Conservation (phyloP, 2,113 vertebrate species). For the Astur gentilis region DNA sequence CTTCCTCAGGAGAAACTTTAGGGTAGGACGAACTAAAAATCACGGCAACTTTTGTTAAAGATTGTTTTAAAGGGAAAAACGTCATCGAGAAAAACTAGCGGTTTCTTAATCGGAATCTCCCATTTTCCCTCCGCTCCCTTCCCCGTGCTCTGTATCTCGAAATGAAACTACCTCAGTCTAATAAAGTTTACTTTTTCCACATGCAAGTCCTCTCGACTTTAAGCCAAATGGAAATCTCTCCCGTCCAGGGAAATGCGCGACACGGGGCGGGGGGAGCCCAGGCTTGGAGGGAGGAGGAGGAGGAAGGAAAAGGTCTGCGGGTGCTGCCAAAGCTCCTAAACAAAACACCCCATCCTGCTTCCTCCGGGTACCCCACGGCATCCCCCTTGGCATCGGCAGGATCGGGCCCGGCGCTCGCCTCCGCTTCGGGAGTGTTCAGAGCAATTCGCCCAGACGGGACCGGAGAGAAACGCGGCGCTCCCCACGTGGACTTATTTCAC, state of each 20-base stretch:
- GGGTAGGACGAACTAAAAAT: not conserved
- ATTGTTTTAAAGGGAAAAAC: not conserved
- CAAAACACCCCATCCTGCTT: not conserved
- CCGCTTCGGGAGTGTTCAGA: not conserved
- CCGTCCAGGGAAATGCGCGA: not conserved
- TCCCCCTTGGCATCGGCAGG: not conserved
- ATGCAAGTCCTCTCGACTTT: not conserved
- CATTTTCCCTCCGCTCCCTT: not conserved
- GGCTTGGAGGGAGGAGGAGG: not conserved
- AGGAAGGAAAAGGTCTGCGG: not conserved
- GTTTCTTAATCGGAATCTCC: not conserved
- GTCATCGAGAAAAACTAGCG: not conserved
- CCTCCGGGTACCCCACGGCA: not conserved
- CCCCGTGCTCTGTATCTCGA: slow-evolving; percentile 32
- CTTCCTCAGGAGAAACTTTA: not conserved
- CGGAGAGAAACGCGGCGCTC: not conserved
- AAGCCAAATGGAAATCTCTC: not conserved
- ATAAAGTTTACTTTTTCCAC: slow-evolving; percentile 67
- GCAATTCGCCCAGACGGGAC: not conserved
- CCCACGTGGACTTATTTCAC: not conserved
- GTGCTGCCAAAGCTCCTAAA: not conserved
- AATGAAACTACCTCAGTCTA: slow-evolving; percentile 71
- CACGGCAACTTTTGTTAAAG: not conserved
- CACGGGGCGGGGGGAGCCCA: not conserved
- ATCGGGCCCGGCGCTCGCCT: not conserved